Evolutionary conservation across 2,888 invertebrate genomes (phyloP).

Genomic region (Urechis unicinctus): DNA sequence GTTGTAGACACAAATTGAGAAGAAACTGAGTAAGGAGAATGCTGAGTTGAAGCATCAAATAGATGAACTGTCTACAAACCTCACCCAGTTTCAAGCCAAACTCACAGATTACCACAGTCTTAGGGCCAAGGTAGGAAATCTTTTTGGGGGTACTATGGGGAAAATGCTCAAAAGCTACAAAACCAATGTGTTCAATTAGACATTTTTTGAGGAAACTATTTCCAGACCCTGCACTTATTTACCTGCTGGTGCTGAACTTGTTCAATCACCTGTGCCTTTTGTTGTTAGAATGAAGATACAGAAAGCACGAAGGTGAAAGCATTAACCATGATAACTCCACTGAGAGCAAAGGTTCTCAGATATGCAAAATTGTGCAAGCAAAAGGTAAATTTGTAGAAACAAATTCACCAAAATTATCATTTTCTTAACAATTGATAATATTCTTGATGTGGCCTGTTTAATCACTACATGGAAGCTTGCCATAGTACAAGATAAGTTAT

Average conservation of each 20-base stretch:
- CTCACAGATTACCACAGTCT: not conserved
- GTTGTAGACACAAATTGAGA: not conserved
- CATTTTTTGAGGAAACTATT: too few relatives aligned
- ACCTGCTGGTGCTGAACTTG: too few relatives aligned
- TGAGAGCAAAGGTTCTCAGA: not conserved
- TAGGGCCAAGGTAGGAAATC: not conserved
- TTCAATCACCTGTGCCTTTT: too few relatives aligned
- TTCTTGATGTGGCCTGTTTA: not conserved
- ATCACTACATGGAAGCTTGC: not conserved
- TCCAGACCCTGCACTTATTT: too few relatives aligned
- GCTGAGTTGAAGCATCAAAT: not conserved
- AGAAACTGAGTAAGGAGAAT: not conserved
- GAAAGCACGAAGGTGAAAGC: not conserved
- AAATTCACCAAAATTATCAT: too few relatives aligned
- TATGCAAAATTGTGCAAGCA: not conserved
- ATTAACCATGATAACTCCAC: not conserved
- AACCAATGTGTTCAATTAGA: too few relatives aligned
- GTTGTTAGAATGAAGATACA: not conserved
- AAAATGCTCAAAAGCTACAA: too few relatives aligned
- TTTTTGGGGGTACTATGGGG: too few relatives aligned
- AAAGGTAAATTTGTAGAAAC: not conserved
- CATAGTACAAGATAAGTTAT: too few relatives aligned
- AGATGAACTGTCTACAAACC: not conserved
- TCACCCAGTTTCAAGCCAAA: not conserved
- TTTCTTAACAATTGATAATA: too few relatives aligned